Conservation (phyloP, 2,797 vertebrate genomes). For the Sphenopsis melanotis region DNA sequence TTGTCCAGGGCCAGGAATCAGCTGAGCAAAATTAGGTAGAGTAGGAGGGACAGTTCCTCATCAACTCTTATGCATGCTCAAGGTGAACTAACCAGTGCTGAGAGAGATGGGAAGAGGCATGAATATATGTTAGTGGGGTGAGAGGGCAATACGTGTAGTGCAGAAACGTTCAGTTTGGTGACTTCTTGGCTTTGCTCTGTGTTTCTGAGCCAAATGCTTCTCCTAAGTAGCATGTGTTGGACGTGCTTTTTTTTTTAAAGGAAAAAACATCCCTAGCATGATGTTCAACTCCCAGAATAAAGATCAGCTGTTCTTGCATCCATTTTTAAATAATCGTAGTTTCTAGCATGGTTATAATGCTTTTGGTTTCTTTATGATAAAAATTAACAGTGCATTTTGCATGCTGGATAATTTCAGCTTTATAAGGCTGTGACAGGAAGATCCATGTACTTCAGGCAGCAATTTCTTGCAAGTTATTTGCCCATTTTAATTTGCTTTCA, state of each 20-base stretch:
- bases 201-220: constrained; percentile 66
- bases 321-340: constrained; percentile 7
- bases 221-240: constrained; percentile 52
- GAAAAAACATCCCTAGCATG: constrained; percentile 55
- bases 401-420: constrained; percentile 69
- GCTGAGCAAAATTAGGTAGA: constrained; percentile 99
- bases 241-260: neutral
- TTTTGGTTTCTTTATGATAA: constrained; percentile 65
- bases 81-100: constrained; percentile 71
- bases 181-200: constrained; percentile 67
- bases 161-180: constrained; percentile 29
- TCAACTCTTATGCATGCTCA: constrained; percentile 82
- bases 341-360: constrained; percentile 64
- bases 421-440: constrained; percentile 22
- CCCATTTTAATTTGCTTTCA: constrained; percentile 61
- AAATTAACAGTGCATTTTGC: constrained; percentile 70
- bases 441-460: constrained; percentile 38
- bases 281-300: constrained; percentile 36
- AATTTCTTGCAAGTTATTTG: constrained; percentile 43
- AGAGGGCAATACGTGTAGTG: constrained; percentile 30
- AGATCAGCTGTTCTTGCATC: constrained; percentile 49
- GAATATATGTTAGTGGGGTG: constrained; percentile 41
- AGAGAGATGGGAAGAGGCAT: constrained; percentile 76
- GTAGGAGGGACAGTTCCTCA: constrained; percentile 78
- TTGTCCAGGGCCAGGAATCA: constrained; percentile 98